A percentile compares a stretch with the other conserved stretches of the same genome.
Evolutionary conservation across 2,113 vertebrate species (phyloP).

Genomic region (Acinonyx jubatus): DNA sequence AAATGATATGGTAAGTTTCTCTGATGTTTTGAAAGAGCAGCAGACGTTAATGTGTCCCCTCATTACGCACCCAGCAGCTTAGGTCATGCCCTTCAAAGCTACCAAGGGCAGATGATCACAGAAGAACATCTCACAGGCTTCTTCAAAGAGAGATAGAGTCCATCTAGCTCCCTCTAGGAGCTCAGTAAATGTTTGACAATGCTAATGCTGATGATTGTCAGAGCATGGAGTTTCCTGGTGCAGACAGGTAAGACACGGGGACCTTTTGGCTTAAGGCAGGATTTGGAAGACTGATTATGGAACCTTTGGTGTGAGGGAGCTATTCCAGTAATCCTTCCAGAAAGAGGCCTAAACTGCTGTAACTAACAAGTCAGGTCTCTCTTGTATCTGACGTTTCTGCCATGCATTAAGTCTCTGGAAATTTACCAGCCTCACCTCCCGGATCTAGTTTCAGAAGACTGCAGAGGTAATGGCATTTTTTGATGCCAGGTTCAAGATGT

Average conservation of each 20-base stretch:
- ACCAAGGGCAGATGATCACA: neutral
- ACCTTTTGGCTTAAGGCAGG: neutral
- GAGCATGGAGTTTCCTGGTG: neutral
- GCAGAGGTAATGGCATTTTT: conserved; percentile 13
- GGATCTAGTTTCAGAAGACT: conserved; percentile 33
- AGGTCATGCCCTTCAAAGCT: neutral
- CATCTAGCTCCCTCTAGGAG: neutral
- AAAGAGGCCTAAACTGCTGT: neutral
- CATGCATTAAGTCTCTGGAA: conserved; percentile 58
- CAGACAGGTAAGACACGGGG: neutral
- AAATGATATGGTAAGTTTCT: neutral
- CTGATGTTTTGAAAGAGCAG: neutral
- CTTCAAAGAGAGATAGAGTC: neutral
- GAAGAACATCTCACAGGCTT: neutral
- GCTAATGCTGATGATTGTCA: neutral
- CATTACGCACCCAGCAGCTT: neutral
- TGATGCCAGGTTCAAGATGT: conserved; percentile 8
- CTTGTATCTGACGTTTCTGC: neutral
- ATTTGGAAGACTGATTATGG: neutral
- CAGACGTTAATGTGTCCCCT: neutral
- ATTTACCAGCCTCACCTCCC: neutral
- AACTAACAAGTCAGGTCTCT: conserved; percentile 55
- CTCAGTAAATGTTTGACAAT: neutral
- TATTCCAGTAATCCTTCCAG: conserved; percentile 50
- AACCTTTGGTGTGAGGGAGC: neutral